A percentile compares a stretch with the other conserved stretches of the same genome.
phyloP scores from a whole-genome alignment of 92 coral and sea anemone genomes.

The Blastomussa wellsi region DNA sequence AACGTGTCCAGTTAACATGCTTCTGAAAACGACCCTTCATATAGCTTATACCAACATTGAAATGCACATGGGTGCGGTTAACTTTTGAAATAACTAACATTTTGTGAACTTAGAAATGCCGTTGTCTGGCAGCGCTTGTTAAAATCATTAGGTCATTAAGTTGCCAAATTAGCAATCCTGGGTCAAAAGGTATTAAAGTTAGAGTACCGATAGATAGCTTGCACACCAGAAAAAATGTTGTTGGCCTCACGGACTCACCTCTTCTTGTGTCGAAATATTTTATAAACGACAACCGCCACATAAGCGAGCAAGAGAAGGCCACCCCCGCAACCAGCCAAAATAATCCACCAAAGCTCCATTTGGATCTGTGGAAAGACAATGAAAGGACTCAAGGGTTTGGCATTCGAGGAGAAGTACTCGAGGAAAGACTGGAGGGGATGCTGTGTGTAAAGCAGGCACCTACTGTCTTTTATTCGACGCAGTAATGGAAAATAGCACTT shows the following conservation, averaged over 20 bases:
- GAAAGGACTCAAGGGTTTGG: not conserved
- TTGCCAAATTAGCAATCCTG: not conserved
- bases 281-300: slow-evolving; percentile 33
- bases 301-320: slow-evolving; percentile 40
- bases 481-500: not conserved
- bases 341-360: slow-evolving; percentile 52
- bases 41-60: not conserved
- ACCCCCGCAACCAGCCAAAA: slow-evolving; percentile 46
- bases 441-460: not conserved
- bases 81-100: not conserved
- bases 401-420: not conserved
- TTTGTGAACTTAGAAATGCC: not conserved
- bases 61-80: not conserved
- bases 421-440: not conserved
- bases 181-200: not conserved
- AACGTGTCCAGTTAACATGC: too few species aligned
- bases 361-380: slow-evolving; percentile 8
- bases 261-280: slow-evolving; percentile 28
- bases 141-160: not conserved
- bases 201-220: not conserved
- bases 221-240: not conserved
- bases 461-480: not conserved
- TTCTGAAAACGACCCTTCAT: too few species aligned
- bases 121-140: not conserved
- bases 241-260: slow-evolving; percentile 1